Percentiles rank a stretch among this genome's conserved stretches.
Conservation (phyloP, 2,888 invertebrate species). For the Timema podura region DNA sequence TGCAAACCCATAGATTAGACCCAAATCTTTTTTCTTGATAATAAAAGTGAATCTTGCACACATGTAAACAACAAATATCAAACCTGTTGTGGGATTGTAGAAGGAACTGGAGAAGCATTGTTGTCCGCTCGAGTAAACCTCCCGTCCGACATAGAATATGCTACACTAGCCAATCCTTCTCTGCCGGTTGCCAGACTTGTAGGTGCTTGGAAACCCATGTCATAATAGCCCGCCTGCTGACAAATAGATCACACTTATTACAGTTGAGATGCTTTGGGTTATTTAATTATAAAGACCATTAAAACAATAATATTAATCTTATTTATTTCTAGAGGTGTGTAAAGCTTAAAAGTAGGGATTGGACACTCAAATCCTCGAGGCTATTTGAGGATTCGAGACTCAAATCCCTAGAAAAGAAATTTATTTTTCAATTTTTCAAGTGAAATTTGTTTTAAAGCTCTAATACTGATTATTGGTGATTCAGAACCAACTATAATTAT, state of each 20-base stretch:
- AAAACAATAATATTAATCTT: background rate
- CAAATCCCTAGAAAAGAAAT: no score
- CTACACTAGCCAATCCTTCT: constrained; percentile 61
- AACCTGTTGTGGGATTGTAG: constrained; percentile 67
- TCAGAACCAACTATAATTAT: no score
- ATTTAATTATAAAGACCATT: constrained; percentile 6
- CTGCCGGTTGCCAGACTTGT: constrained; percentile 65
- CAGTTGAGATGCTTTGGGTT: constrained; percentile 12
- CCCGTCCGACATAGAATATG: constrained; percentile 67
- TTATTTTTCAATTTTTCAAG: no score
- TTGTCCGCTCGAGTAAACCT: constrained; percentile 69
- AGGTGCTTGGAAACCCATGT: constrained; percentile 69
- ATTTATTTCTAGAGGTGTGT: no score
- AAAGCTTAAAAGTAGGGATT: no score
- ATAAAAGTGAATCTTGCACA: no score
- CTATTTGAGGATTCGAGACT: no score
- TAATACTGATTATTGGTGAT: no score
- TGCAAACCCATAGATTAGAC: no score
- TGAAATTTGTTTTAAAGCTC: no score
- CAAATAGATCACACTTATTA: constrained; percentile 28
- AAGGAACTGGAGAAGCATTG: constrained; percentile 75
- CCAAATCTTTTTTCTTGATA: no score
- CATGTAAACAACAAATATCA: constrained; percentile 28
- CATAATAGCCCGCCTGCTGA: constrained; percentile 60
- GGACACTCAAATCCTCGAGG: no score